A percentile compares a stretch with the other conserved stretches of the same genome.
Evolutionary conservation across 2,797 vertebrate species (phyloP).

Genomic region (Acipenser transmontanus): DNA sequence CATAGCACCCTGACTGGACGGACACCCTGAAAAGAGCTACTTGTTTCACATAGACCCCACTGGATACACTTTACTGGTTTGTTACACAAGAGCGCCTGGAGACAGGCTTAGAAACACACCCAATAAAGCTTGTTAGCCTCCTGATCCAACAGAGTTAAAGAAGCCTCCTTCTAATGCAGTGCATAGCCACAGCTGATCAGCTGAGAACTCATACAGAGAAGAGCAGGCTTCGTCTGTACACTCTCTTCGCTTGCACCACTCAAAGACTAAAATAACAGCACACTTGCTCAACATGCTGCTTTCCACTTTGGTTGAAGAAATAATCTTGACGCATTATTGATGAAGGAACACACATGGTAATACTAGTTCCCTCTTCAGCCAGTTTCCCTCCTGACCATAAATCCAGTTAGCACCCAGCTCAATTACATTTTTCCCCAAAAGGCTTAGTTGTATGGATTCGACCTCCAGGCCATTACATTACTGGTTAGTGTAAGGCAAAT

Average conservation of each 20-base stretch:
- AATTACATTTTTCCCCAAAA: constrained; percentile 35
- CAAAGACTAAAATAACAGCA: constrained; percentile 36
- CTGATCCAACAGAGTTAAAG: constrained; percentile 41
- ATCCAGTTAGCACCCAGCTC: constrained; percentile 52
- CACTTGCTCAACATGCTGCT: constrained; percentile 34
- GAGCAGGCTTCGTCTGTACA: constrained; percentile 49
- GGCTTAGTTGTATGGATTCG: constrained; percentile 38
- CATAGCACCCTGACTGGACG: constrained; percentile 35
- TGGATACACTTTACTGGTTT: constrained; percentile 33
- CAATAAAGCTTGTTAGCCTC: constrained; percentile 41
- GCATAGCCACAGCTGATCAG: constrained; percentile 37
- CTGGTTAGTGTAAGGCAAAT: too few relatives aligned
- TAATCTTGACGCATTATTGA: constrained; percentile 35
- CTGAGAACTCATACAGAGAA: constrained; percentile 48
- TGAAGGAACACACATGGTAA: constrained; percentile 28
- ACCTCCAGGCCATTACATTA: constrained; percentile 36
- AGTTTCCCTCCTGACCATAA: constrained; percentile 44
- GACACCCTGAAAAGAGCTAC: background rate
- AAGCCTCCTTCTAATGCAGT: constrained; percentile 40
- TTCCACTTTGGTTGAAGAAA: constrained; percentile 42
- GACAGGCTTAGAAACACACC: constrained; percentile 35
- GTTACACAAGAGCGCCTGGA: constrained; percentile 28
- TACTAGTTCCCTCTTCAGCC: constrained; percentile 19
- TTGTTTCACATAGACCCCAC: constrained; percentile 28
- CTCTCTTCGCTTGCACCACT: constrained; percentile 49